Evolutionary conservation across 2,888 invertebrate genomes (phyloP).

Genomic region (Odontomyia ornata): DNA sequence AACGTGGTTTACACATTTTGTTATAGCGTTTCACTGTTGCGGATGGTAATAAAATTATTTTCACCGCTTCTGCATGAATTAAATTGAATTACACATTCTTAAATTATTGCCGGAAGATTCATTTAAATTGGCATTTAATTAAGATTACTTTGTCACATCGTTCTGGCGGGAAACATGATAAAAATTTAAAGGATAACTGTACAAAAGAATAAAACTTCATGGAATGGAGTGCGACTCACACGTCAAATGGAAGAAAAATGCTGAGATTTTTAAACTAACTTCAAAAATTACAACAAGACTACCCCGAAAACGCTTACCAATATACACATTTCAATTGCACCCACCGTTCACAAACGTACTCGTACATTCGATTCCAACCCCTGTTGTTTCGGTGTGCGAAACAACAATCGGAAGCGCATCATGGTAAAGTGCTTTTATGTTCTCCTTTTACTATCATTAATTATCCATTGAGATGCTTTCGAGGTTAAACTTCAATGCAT

Average conservation of each 20-base stretch:
- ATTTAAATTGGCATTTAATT: conserved; percentile 14
- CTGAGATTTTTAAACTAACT: too few species aligned
- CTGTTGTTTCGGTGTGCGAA: too few species aligned
- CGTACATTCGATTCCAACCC: too few species aligned
- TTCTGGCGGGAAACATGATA: not conserved
- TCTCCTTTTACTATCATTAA: conserved; percentile 3
- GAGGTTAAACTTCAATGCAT: conserved; percentile 17
- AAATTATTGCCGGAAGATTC: not conserved
- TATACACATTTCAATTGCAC: too few species aligned
- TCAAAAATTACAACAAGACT: too few species aligned
- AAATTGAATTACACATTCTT: conserved; percentile 7
- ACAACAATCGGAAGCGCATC: not conserved
- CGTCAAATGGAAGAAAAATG: too few species aligned
- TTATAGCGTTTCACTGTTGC: not conserved
- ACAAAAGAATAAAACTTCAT: too few species aligned
- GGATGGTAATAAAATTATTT: conserved; percentile 20
- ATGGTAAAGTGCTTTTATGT: not conserved
- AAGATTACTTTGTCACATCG: not conserved
- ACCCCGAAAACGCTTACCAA: too few species aligned
- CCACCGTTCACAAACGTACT: too few species aligned
- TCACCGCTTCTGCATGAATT: not conserved
- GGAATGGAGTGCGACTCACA: too few species aligned
- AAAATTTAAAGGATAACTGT: not conserved
- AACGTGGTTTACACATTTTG: not conserved
- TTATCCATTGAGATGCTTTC: conserved; percentile 27